Conservation (phyloP, 2,113 vertebrate genomes). For the Piaya cayana region DNA sequence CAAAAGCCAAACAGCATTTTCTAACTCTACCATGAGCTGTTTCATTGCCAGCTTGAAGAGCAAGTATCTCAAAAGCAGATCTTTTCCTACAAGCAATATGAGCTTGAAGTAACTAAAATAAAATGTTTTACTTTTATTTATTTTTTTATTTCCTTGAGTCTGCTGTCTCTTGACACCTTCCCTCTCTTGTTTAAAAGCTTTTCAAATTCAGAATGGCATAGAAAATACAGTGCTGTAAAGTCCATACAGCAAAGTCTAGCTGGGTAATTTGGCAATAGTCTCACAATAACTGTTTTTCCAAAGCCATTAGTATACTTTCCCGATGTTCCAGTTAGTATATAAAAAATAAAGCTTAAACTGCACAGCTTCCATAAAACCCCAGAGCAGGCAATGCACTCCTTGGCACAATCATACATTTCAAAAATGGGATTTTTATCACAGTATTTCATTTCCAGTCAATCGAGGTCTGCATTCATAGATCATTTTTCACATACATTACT, state of each 20-base stretch:
- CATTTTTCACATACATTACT: constrained; percentile 46
- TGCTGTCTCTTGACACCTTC: background rate
- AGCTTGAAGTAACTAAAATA: background rate
- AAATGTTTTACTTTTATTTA: background rate
- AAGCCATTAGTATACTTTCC: background rate
- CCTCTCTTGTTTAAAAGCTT: background rate
- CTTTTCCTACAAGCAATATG: background rate
- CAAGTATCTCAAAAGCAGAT: background rate
- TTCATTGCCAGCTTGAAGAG: background rate
- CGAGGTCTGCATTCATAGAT: constrained; percentile 39
- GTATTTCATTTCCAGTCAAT: constrained; percentile 50
- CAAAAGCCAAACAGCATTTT: background rate
- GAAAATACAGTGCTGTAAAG: background rate
- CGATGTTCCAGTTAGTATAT: background rate
- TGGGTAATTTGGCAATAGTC: background rate
- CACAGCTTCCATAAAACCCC: background rate
- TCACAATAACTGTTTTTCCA: background rate
- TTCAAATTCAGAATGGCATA: background rate
- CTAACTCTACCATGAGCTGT: background rate
- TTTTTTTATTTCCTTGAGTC: background rate
- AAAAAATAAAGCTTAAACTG: constrained; percentile 19
- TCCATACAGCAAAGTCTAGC: background rate
- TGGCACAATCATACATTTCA: background rate
- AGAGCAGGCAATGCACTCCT: background rate
- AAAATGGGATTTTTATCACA: constrained; percentile 63